A percentile compares a stretch with the other conserved stretches of the same genome.
These are phyloP conservation scores for Lithobates pipiens DNA, from an alignment of 2,797 vertebrate genomes.

Conservation along the genomic window DNA sequence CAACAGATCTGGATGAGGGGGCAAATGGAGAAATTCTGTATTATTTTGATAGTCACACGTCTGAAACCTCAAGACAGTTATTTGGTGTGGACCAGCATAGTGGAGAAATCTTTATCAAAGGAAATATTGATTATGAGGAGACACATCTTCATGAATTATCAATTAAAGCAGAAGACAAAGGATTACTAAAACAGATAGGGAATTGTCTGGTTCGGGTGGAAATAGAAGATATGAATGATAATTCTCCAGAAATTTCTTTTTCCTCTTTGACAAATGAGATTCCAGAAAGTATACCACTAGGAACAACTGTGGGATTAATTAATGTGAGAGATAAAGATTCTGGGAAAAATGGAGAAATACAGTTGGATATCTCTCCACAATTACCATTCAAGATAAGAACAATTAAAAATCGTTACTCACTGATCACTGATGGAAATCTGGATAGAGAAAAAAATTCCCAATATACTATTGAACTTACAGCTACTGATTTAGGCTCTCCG, in stretches of 20 bases:
- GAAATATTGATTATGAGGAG: conserved; percentile 68
- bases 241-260: conserved; percentile 87
- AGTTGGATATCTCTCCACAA: conserved; percentile 77
- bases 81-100: conserved; percentile 64
- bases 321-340: conserved; percentile 88
- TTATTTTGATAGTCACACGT: conserved; percentile 30
- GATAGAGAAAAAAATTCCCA: conserved; percentile 86
- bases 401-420: conserved; percentile 87
- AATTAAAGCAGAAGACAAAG: conserved; percentile 85
- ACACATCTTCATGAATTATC: conserved; percentile 61
- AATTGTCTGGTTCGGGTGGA: conserved; percentile 91
- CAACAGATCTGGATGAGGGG: conserved; percentile 68
- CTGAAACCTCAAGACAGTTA: neutral
- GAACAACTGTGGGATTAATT: conserved; percentile 88
- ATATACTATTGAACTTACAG: conserved; percentile 84
- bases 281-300: conserved; percentile 82
- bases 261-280: conserved; percentile 86
- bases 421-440: conserved; percentile 81
- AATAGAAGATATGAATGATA: conserved; percentile 90
- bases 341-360: conserved; percentile 85
- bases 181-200: conserved; percentile 89
- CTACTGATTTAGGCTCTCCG: conserved; percentile 86
- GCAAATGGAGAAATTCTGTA: conserved; percentile 64
- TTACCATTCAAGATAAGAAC: conserved; percentile 88
- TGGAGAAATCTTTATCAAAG: conserved; percentile 67